A percentile compares a stretch with the other conserved stretches of the same genome.
These are phyloP conservation scores for Drosophila buzzatii DNA, from an alignment of 2,888 invertebrate species.

Conservation along the genomic window DNA sequence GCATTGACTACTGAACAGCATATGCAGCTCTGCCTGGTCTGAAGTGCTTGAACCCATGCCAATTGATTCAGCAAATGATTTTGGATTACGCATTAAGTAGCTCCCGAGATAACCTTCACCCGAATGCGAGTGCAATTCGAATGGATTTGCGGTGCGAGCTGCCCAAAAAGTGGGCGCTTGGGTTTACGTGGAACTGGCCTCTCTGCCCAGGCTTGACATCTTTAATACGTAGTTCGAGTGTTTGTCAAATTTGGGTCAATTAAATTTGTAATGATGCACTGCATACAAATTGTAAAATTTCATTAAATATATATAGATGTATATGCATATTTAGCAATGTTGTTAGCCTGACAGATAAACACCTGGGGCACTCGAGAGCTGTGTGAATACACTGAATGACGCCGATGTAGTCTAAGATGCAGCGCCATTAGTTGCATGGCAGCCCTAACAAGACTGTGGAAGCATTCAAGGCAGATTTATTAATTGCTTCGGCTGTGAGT, in stretches of 20 bases:
- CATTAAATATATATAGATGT: constrained; percentile 47
- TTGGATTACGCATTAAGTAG: constrained; percentile 5
- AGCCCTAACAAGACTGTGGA: neutral
- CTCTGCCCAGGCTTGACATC: neutral
- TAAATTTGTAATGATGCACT: constrained; percentile 64
- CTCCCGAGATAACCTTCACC: constrained; percentile 1
- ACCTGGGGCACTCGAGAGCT: constrained; percentile 13
- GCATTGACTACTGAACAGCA: neutral
- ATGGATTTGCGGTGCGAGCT: neutral
- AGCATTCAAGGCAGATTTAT: neutral
- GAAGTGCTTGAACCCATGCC: constrained; percentile 3
- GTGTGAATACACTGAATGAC: constrained; percentile 7
- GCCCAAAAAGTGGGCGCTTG: neutral
- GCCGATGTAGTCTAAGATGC: neutral
- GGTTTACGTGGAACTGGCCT: neutral
- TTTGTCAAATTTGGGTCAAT: constrained; percentile 71
- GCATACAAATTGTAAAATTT: constrained; percentile 60
- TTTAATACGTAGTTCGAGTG: neutral
- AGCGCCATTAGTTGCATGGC: neutral
- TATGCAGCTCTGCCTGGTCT: neutral
- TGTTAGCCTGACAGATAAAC: constrained; percentile 27
- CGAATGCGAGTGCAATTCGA: constrained; percentile 2
- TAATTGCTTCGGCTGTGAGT: neutral
- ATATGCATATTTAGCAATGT: constrained; percentile 11
- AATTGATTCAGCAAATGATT: constrained; percentile 6